Base-by-base conservation (phyloP, 2,113 vertebrate genomes). In the Thryonomys swinderianus region DNA sequence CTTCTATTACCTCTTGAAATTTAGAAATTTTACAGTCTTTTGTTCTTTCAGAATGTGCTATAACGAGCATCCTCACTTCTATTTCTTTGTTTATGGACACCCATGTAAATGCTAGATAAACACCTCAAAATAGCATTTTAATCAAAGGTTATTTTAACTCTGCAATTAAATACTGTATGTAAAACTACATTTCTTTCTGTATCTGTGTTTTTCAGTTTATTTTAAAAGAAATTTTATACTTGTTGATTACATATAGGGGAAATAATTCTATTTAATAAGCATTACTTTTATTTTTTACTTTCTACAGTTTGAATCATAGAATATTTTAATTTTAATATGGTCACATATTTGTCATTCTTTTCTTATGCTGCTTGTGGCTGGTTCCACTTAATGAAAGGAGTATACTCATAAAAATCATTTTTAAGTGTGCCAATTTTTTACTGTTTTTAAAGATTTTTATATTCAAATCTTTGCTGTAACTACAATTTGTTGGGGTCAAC, bases 11-110 rank as follows among this genome's bases (percentile, higher is more conserved):
- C 23, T 4, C 32, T 88, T 85, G 48, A n/a, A 23, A 51, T 85
- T 73, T 66, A 71, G 59, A 84, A 79, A 83, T 79, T 94, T 91
- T 88, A 5, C 17, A 66, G 78, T 73, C 51, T 88, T 96, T 91
- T 85, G 13, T 94, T 94, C 32, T 83, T 84, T n/a, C 42, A 23
- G 30, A 69, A 12, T 76, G 27, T 83, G 62, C 37, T 67, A 1
- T 4, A 74, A 4, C 69, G 7, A 94, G 30, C 21, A 59, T 62
- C 5, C 5, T 91, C 53, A 5, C 37, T 91, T 37, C n/a, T 66
- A 17, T 84, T 34, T 84, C 23, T 89, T 85, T 79, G 48, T 87
- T 87, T 91, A 80, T 25, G 59, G 23, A 79, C 61, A 11, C 18
- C 40, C 48, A 21, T 45, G 37, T 53, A 73, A 78, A 78, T 64